These are phyloP conservation scores for Thalassophryne amazonica DNA, from an alignment of 2,797 vertebrate genomes.

Conservation along the genomic window DNA sequence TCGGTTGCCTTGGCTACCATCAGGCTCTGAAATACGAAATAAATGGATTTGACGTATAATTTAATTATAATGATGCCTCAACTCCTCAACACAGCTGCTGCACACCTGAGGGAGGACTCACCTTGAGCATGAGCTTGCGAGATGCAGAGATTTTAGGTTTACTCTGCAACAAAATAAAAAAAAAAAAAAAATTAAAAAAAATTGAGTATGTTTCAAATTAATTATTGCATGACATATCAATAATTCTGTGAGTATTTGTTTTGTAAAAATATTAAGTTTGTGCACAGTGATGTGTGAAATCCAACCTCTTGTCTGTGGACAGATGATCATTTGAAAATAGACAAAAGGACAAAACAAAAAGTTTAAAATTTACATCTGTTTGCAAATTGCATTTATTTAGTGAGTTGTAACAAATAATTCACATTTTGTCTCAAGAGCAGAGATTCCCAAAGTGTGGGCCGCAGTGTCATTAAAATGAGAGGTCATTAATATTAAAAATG, in stretches of 20 bases:
- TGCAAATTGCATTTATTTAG: neutral
- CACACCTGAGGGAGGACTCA: constrained; percentile 46
- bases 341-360: constrained; percentile 5
- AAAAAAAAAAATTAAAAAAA: no score
- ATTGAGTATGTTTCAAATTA: no score
- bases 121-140: constrained; percentile 95
- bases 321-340: neutral
- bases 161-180: constrained; percentile 67
- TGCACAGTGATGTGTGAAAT: neutral
- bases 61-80: no score
- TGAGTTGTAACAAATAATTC: neutral
- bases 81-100: neutral
- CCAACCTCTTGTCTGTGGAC: constrained; percentile 75
- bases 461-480: no score
- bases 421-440: neutral
- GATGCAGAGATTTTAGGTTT: constrained; percentile 98
- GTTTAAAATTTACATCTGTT: neutral
- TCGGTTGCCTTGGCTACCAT: constrained; percentile 94
- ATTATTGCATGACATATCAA: no score
- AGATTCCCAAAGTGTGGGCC: no score
- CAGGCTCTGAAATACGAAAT: constrained; percentile 80
- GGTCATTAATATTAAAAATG: no score
- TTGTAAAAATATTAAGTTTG: neutral
- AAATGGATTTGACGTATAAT: neutral
- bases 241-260: neutral